Conservation (phyloP, 53 echinoderm and acorn worm genomes). For the Paracentrotus lividus region DNA sequence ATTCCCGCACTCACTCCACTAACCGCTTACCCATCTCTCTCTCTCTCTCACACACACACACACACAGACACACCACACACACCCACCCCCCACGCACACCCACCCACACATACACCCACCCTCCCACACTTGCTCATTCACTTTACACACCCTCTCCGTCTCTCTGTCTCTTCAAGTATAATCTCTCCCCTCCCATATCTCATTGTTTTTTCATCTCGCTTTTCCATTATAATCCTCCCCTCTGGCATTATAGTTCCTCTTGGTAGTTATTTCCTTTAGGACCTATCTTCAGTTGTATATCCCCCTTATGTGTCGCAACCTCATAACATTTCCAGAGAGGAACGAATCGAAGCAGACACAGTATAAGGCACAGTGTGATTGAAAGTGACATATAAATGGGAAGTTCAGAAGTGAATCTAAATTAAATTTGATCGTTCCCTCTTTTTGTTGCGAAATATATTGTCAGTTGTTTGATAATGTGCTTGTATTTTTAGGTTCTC, state of each 20-base stretch:
- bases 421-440: neutral
- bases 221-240: neutral
- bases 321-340: conserved; percentile 26
- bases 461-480: neutral
- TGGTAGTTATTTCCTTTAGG: neutral
- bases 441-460: neutral
- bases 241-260: neutral
- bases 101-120: no score
- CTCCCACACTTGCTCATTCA: neutral
- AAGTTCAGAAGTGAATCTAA: neutral
- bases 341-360: neutral
- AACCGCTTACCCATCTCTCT: no score
- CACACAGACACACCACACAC: no score
- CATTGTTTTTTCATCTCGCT: neutral
- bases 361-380: neutral
- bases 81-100: no score
- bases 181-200: no score
- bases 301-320: neutral
- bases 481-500: neutral
- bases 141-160: neutral
- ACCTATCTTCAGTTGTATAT: neutral
- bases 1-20: no score
- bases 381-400: neutral
- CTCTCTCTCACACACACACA: no score
- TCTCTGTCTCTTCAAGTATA: neutral